phyloP scores from a whole-genome alignment of 2,113 vertebrate species.

The Sigmodon hispidus region DNA sequence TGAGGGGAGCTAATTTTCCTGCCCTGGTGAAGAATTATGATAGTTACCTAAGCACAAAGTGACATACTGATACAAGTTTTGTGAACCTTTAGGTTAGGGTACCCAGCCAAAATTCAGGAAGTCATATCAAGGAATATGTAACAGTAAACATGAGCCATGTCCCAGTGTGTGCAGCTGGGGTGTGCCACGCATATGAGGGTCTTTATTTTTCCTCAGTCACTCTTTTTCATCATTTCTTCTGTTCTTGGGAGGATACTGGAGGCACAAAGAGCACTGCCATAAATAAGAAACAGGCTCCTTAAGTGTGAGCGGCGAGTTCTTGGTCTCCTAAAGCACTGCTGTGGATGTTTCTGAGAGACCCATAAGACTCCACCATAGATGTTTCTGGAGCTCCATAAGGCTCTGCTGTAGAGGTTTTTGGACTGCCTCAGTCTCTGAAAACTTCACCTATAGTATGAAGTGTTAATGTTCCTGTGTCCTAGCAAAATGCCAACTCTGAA shows the following conservation, averaged over 20 bases:
- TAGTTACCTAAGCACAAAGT: background rate
- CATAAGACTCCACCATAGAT: background rate
- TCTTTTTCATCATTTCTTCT: background rate
- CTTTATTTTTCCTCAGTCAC: background rate
- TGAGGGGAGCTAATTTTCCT: background rate
- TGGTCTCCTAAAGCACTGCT: background rate
- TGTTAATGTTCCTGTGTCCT: background rate
- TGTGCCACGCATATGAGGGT: background rate
- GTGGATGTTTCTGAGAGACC: background rate
- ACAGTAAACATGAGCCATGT: background rate
- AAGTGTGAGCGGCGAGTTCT: background rate
- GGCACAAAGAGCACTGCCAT: background rate
- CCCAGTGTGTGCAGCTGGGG: background rate
- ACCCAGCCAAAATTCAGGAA: slow-evolving; percentile 7
- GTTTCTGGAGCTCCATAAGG: background rate
- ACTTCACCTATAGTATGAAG: background rate
- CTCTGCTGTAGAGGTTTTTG: background rate
- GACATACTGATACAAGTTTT: background rate
- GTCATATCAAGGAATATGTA: background rate
- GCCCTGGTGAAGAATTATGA: slow-evolving; percentile 12
- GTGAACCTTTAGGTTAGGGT: background rate
- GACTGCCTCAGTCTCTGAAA: background rate
- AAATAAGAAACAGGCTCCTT: background rate
- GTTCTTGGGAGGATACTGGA: background rate
- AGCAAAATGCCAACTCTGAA: background rate